Base-by-base conservation (phyloP, 2,888 invertebrate genomes). In the Phytoseiulus persimilis region DNA sequence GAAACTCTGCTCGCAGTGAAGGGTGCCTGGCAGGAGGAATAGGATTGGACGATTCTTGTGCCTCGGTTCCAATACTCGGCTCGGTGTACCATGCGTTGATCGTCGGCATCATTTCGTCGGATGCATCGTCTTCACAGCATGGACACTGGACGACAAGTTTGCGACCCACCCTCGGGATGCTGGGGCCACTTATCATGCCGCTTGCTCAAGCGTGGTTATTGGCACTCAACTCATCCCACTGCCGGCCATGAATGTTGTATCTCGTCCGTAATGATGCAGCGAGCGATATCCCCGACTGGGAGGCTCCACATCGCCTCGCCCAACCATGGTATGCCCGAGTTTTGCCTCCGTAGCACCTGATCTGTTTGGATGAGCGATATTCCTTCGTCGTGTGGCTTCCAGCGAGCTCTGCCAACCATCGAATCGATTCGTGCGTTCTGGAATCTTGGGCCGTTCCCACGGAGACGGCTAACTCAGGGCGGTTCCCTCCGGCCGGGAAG, bases 121-220 rank as follows among this genome's bases (percentile, higher is more conserved):
- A 65, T 65, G 65, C 65, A 65, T 65, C 65, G 65, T 65, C 65
- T 65, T 65, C 65, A 65, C 65, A 65, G 65, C 65, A 65, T 65
- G 65, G 65, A 65, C 65, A 65, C 65, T 65, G 28, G 65, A 65
- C 65, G 65, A 65, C 65, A 65, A 65, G 65, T 65, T 65, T 65
- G 65, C 65, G 65, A 65, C 65, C 65, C 65, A 65, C 65, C 18
- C 65, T 14, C 65, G 65, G 65, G 65, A 65, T 28, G 65, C 31
- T 9, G 33, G 31, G 31, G 83, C 83, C 33, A 83, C 83, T 83
- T 33, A 83, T 83, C 83, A 83, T 83, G 83, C 33, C 32, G 83
- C 83, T 33, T 32, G 83, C 83, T 83, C 83, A 31, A 83, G 83
- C 83, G 83, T 83, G 83, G 32, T 83, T 83, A 83, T 83, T 83